These are phyloP conservation scores for Galeopsomyia nigrocyanea DNA, from an alignment of 2,888 invertebrate genomes.

Conservation along the genomic window DNA sequence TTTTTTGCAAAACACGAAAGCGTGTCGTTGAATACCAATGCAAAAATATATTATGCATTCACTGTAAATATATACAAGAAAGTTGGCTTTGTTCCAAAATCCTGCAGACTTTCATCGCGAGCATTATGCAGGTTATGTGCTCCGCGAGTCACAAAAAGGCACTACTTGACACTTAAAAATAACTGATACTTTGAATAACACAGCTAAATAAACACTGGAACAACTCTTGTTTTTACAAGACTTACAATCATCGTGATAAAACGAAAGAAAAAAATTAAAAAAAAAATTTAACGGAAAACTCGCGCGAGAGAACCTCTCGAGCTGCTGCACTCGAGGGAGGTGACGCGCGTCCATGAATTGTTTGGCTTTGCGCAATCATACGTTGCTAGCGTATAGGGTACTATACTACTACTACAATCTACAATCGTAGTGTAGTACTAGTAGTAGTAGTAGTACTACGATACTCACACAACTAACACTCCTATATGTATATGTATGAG, in stretches of 20 bases:
- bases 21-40: background rate
- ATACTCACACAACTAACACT: background rate
- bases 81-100: constrained; percentile 21
- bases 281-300: constrained; percentile 25
- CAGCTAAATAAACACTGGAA: constrained; percentile 23
- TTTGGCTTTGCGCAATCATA: constrained; percentile 42
- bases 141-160: constrained; percentile 12
- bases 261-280: constrained; percentile 17
- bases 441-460: background rate
- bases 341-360: constrained; percentile 44
- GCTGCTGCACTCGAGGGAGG: constrained; percentile 27
- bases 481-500: no score
- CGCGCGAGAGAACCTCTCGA: background rate
- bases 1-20: constrained; percentile 13
- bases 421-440: background rate
- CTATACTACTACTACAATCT: background rate
- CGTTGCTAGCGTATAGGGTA: background rate
- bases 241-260: background rate
- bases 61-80: constrained; percentile 3
- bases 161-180: constrained; percentile 14
- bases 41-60: constrained; percentile 19
- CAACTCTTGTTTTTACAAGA: background rate
- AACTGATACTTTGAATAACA: constrained; percentile 9
- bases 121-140: constrained; percentile 33
- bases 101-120: background rate